Base-by-base conservation (phyloP, 2,888 invertebrate genomes). In the Epinotia brunnichana region DNA sequence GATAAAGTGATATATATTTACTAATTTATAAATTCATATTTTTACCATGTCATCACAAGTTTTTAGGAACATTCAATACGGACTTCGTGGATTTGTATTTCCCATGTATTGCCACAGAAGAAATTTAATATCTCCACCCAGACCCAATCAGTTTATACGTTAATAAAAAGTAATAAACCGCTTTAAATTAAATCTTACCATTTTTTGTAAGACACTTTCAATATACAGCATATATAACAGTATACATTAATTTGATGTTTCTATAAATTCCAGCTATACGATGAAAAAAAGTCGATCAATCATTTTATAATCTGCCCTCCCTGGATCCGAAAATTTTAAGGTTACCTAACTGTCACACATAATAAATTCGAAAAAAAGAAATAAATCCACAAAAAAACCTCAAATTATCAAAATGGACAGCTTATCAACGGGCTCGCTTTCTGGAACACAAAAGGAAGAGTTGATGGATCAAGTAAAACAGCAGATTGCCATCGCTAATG, bases 401-500 rank as follows among this genome's bases (percentile, higher is more conserved):
- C 39, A 61, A 74, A 61, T 74, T 39, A 68, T 75, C 72, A 87
- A 77, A 83, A 95, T 95, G 95, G 95, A 95, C 85, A 87, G 94
- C 3, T 84, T 95, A 78, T 86, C 94, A 70, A 84, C 91, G 56
- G 94, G 94, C 74, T 91, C 91, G 74, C 90, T 97, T 77, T 93
- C 95, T 21, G 95, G 95, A 17, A 90, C 94, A 57, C 96, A 98
- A 85, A 97, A 96, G 85, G 97, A 96, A 79, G 97, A 98, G 83
- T 91, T 99, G 74, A 98, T 99, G 97, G 97, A 98, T 81, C 97
- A 98, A 93, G 97, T 99, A 39, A 98, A 98, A 90, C 98, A 98
- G 88, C 98, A 99, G 94, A 97, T 99, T 74, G 98, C 98, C 0
- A 95, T 99, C 69, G 98, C 98, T 56, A 98, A 97, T 90, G 97